A percentile compares a stretch with the other conserved stretches of the same genome.
phyloP scores from a whole-genome alignment of 2,113 vertebrate genomes.

The Chaenocephalus aceratus region DNA sequence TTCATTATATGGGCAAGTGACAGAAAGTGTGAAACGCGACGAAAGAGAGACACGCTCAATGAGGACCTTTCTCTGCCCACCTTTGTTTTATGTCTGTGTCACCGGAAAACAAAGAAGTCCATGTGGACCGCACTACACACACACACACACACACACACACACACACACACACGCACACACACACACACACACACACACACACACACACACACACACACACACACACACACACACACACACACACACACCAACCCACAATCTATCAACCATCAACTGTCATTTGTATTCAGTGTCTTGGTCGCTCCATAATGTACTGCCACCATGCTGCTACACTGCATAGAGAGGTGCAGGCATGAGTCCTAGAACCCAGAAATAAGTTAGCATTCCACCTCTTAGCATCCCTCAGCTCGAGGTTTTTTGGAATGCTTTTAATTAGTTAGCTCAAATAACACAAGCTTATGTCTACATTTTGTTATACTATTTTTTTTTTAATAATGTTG shows the following conservation, averaged over 20 bases:
- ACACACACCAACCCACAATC: constrained; percentile 46
- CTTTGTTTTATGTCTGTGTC: constrained; percentile 67
- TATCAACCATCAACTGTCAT: constrained; percentile 55
- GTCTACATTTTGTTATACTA: too few relatives aligned
- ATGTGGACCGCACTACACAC: constrained; percentile 37
- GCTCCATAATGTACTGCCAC: background rate
- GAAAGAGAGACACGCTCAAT: constrained; percentile 45
- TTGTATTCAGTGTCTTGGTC: constrained; percentile 28
- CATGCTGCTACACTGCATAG: constrained; percentile 4
- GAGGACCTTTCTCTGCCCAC: constrained; percentile 35
- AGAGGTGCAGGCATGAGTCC: constrained; percentile 6
- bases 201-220: constrained; percentile 4
- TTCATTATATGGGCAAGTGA: constrained; percentile 75
- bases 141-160: constrained; percentile 28
- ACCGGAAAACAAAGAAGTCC: constrained; percentile 63
- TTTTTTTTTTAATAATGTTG: too few relatives aligned
- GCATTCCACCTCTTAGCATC: too few relatives aligned
- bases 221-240: constrained; percentile 10
- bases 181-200: constrained; percentile 12
- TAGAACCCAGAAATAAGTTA: too few relatives aligned
- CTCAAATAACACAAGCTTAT: too few relatives aligned
- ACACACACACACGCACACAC: background rate
- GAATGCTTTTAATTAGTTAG: too few relatives aligned
- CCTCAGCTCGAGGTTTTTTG: too few relatives aligned
- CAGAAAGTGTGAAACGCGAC: constrained; percentile 57